phyloP scores from a whole-genome alignment of 2,797 vertebrate genomes.

The Pseudotriccus pelzelni region DNA sequence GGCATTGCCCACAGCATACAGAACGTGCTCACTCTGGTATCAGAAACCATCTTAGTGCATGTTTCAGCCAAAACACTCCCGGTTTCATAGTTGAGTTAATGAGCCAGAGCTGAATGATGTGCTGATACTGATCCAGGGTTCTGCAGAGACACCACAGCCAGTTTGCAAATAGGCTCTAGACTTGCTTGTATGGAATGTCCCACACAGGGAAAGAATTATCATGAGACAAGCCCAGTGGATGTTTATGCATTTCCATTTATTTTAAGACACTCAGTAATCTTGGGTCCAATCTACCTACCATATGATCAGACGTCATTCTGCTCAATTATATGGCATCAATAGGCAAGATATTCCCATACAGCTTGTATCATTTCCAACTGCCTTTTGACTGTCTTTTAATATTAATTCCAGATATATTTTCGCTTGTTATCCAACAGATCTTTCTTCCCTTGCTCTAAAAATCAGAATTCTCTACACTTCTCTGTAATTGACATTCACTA shows the following conservation, averaged over 20 bases:
- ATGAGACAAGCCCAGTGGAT: background rate
- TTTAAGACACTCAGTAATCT: background rate
- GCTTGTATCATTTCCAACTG: background rate
- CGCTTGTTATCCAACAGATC: background rate
- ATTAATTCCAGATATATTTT: background rate
- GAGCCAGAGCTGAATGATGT: background rate
- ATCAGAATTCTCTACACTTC: background rate
- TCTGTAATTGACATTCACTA: background rate
- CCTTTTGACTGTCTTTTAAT: background rate
- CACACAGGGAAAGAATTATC: background rate
- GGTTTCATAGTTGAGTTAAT: background rate
- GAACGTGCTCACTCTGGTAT: background rate
- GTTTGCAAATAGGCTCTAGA: background rate
- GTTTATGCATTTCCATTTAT: background rate
- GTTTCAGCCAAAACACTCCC: background rate
- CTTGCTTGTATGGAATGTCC: rapidly evolving
- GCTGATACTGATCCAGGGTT: background rate
- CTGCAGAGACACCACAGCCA: background rate
- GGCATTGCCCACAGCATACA: background rate
- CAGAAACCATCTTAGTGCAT: background rate
- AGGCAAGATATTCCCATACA: background rate
- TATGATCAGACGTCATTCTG: background rate
- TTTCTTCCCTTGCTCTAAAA: background rate
- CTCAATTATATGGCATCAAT: background rate
- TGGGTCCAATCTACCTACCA: background rate